Evolutionary conservation across 2,797 vertebrate species (phyloP), one percentile per base, ranked within the genome.

Genomic region (Craterocephalus amniculus): DNA sequence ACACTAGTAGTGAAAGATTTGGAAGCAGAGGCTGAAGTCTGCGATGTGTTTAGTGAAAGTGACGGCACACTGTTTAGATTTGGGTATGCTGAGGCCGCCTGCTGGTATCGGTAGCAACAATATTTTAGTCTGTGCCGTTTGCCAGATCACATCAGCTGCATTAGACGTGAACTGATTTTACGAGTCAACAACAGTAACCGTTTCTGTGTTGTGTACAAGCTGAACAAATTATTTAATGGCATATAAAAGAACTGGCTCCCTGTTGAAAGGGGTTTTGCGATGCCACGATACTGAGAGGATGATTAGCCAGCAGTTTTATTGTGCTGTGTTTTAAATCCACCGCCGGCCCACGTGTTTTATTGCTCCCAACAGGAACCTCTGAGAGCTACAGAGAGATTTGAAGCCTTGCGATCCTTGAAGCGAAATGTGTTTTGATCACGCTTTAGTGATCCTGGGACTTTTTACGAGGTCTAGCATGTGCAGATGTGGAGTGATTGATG

Each of bases 391-490:
- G 32, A 38, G 43, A 45, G 43, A 77, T 59, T 51, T 13, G 70
- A 83, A 84, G 59, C 70, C 59, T 81, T 64, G 48, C 63, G 6
- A 52, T 70, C 72, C 43, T 84, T 54, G 60, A 81, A 49, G 74
- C 45, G 60, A 77, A 86, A 82, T 83, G 81, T 74, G 72, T 88
- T 80, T 78, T 84, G 80, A 84, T 82, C 79, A 72, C 54, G 63
- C 78, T 84, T 72, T 75, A 70, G 74, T 72, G 78, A 67, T 83
- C 56, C 67, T n/a, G 52, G 63, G 66, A 38, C 43, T 22, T 65
- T 63, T 78, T 32, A 83, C 24, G 61, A 71, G 70, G 79, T 80
- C 79, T 81, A 70, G 60, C 18, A 4, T 57, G 24, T 35, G 70
- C 65, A 45, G 76, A 78, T 34, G 59, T 63, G 60, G 72, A 83